Conservation (phyloP, 1,140 invertebrate species). For the Coboldia fuscipes region DNA sequence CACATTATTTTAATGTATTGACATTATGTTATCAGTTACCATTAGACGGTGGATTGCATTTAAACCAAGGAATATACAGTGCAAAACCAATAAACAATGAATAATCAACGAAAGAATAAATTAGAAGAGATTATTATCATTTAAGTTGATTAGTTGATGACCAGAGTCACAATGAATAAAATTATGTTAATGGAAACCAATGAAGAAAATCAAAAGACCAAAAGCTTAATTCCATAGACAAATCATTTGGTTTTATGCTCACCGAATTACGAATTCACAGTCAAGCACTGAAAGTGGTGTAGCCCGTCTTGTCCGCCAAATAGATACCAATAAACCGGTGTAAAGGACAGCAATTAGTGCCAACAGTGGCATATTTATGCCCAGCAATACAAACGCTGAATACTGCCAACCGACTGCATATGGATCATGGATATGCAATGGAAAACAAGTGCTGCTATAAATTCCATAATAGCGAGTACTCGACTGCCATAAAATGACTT, state of each 20-base stretch:
- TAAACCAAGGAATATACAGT: too few species aligned
- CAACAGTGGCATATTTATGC: constrained; percentile 37
- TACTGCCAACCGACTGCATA: constrained; percentile 51
- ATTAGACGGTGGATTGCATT: too few species aligned
- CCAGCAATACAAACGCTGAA: constrained; percentile 47
- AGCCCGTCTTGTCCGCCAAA: constrained; percentile 34
- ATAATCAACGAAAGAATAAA: too few species aligned
- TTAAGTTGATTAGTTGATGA: too few species aligned
- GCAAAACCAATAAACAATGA: too few species aligned
- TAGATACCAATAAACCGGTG: constrained; percentile 37
- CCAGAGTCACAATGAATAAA: not conserved
- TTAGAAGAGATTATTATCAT: too few species aligned
- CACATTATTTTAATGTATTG: too few species aligned
- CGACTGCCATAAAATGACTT: constrained; percentile 36
- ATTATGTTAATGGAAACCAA: not conserved
- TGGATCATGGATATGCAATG: constrained; percentile 48
- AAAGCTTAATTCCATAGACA: too few species aligned
- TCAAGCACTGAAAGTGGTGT: constrained; percentile 34
- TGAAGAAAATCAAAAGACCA: too few species aligned
- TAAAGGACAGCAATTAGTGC: constrained; percentile 39
- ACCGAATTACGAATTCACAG: constrained; percentile 36
- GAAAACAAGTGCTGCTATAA: constrained; percentile 41
- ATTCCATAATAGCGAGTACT: constrained; percentile 44
- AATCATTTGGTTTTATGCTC: too few species aligned
- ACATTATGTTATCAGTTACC: too few species aligned